Evolutionary conservation across 2,113 vertebrate genomes (phyloP), one percentile per base, ranked within the genome.

Genomic region (Platysternon megacephalum): DNA sequence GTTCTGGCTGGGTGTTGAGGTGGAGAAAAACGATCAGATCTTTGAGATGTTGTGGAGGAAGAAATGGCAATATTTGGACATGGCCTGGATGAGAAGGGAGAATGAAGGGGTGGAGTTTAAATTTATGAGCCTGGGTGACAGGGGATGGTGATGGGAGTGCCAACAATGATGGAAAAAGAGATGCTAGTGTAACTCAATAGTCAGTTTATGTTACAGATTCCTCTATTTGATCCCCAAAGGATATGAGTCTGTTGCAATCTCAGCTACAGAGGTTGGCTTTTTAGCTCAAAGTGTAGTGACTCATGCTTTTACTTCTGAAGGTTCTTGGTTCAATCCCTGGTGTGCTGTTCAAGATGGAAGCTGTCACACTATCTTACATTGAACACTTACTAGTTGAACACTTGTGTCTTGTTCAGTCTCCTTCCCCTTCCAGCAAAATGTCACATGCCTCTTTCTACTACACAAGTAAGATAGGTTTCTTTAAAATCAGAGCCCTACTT

Each of bases 401-500:
- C 74, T 95, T 94, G 29, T 82, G 78, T 94, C 14, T 14, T 2
- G 0, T 49, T 44, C 72, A 65, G 84, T 51, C 94, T 91, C 68
- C 2, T 84, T 93, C 78, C 91, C 35, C 56, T 95, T 39, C 24
- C 48, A 88, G 46, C 0, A 91, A 90, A 95, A 78, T 4, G 19
- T 29, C 32, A 26, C 11, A 7, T 78, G 3, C 22, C 76, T 28
- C 87, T 85, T 55, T 91, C 78, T 91, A n/a, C 28, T 84, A 44
- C 1, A 55, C 14, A 90, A 53, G 14, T 48, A 79, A 49, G 56
- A 65, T 53, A 79, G 81, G 74, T 53, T 85, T 95, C 58, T 94
- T 95, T 61, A 83, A 94, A 86, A 95, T 78, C 76, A 93, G 48
- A 97, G 32, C 52, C 48, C 46, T 94, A 35, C 29, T 76, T 94